phyloP scores from a whole-genome alignment of 2,113 vertebrate genomes.

The Azemiops feae region DNA sequence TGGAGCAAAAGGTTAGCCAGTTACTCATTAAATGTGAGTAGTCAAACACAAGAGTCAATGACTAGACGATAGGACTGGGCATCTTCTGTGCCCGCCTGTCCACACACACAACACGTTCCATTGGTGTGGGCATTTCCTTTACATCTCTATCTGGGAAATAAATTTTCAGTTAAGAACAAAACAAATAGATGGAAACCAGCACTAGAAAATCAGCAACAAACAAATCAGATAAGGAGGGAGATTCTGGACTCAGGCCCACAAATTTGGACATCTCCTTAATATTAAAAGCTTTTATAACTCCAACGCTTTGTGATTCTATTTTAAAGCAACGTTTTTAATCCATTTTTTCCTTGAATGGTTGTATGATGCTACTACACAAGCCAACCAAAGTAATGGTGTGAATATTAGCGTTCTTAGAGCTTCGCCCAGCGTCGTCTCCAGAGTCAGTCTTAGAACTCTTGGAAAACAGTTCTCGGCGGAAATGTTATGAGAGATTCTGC shows the following conservation, averaged over 20 bases:
- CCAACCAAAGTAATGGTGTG: not conserved
- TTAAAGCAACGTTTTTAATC: not conserved
- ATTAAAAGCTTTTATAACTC: not conserved
- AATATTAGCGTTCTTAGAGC: not conserved
- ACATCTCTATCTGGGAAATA: not conserved
- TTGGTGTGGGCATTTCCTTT: fast-evolving
- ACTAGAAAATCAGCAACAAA: not conserved
- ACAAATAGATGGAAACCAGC: not conserved
- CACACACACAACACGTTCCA: not conserved
- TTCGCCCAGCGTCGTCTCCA: not conserved
- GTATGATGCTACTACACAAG: not conserved
- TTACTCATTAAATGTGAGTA: slow-evolving; percentile 31
- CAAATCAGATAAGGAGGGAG: fast-evolving
- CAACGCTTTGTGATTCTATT: not conserved
- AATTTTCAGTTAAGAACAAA: not conserved
- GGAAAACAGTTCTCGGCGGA: not conserved
- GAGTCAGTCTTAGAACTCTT: not conserved
- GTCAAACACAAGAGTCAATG: slow-evolving; percentile 12
- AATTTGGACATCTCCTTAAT: not conserved
- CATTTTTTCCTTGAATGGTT: not conserved
- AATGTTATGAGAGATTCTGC: not conserved
- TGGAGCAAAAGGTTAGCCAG: not conserved
- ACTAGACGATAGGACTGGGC: not conserved
- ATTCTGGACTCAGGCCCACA: not conserved
- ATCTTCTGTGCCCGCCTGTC: not conserved